Conservation (phyloP, 2,888 invertebrate genomes). For the Brachyopa scutellaris region DNA sequence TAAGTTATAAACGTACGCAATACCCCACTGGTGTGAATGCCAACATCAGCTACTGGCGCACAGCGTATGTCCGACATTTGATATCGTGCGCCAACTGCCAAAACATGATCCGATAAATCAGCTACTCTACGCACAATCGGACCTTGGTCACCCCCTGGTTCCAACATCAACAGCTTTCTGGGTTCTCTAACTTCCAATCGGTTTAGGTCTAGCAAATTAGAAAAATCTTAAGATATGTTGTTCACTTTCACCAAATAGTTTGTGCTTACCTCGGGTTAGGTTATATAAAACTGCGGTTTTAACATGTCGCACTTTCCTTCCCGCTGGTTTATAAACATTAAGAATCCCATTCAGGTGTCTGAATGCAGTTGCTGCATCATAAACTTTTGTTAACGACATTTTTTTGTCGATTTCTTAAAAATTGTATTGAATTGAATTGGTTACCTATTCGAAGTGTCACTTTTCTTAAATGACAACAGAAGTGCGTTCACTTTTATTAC, state of each 20-base stretch:
- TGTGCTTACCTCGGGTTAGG: conserved; percentile 86
- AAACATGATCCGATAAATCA: conserved; percentile 88
- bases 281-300: conserved; percentile 85
- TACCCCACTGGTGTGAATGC: conserved; percentile 88
- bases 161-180: conserved; percentile 84
- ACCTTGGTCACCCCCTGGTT: conserved; percentile 85
- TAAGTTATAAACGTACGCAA: conserved; percentile 83
- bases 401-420: neutral
- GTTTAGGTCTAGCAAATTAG: conserved; percentile 86
- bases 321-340: conserved; percentile 90
- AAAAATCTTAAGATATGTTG: neutral
- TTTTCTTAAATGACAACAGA: no score
- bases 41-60: conserved; percentile 84
- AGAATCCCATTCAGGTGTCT: conserved; percentile 88
- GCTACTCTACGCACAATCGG: conserved; percentile 84
- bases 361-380: conserved; percentile 85
- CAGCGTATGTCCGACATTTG: conserved; percentile 86
- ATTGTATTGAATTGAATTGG: no score
- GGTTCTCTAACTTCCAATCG: conserved; percentile 85
- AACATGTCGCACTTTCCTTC: conserved; percentile 83
- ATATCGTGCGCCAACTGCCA: conserved; percentile 90
- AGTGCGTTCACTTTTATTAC: no score
- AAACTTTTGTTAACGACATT: conserved; percentile 78
- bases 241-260: neutral
- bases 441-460: no score